A percentile compares a stretch with the other conserved stretches of the same genome.
Evolutionary conservation across 35 echinoderm and acorn worm species (phyloP).

Genomic region (Strongylocentrotus purpuratus): DNA sequence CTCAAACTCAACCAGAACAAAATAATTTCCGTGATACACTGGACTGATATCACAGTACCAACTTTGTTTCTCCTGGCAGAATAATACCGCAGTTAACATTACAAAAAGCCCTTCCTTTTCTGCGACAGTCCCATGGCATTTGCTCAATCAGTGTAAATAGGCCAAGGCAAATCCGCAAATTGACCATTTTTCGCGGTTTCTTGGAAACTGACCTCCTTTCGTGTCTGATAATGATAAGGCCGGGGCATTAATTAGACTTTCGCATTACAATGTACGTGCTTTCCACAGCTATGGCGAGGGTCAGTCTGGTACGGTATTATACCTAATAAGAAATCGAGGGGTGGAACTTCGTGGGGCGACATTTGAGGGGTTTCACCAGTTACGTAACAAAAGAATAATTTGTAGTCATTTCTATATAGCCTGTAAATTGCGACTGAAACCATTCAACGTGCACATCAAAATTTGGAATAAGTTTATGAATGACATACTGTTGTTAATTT

Average conservation of each 20-base stretch:
- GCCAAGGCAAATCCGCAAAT: neutral
- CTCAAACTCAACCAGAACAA: too few species aligned
- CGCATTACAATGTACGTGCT: neutral
- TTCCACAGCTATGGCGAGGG: neutral
- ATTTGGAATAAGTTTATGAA: too few species aligned
- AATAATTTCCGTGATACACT: too few species aligned
- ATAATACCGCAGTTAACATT: too few species aligned
- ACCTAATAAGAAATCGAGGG: neutral
- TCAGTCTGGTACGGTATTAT: neutral
- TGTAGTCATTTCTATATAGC: too few species aligned
- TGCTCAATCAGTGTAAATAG: neutral
- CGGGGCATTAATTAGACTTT: neutral
- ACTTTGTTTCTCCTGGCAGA: too few species aligned
- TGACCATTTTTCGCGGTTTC: neutral
- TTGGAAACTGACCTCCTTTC: conserved; percentile 1
- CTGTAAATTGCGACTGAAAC: too few species aligned
- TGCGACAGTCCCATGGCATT: neutral
- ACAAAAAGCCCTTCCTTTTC: neutral
- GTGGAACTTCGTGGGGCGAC: neutral
- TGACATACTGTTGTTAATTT: too few species aligned
- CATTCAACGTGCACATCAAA: too few species aligned
- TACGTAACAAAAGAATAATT: neutral
- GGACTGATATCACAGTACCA: too few species aligned
- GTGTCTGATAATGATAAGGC: neutral
- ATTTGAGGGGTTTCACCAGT: neutral